Conservation (phyloP, 2,888 invertebrate genomes). For the Drosophila demipolita region DNA sequence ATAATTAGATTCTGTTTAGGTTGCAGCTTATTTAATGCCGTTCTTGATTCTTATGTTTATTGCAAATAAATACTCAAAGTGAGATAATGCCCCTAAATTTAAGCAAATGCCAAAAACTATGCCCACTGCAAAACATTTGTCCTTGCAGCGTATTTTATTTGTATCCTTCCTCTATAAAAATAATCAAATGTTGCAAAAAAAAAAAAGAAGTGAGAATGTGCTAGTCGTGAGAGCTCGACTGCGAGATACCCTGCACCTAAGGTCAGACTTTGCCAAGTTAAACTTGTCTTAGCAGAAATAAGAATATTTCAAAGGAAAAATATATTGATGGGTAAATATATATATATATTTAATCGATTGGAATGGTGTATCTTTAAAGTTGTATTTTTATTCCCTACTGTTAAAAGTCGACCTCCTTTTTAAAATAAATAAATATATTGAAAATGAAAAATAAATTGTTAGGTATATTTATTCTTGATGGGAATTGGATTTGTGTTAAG, state of each 20-base stretch:
- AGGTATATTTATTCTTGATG: not conserved
- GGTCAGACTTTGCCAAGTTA: rapidly evolving
- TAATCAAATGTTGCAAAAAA: conserved; percentile 20
- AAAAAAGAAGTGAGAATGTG: conserved; percentile 34
- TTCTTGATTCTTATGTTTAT: not conserved
- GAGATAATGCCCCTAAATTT: not conserved
- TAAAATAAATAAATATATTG: not conserved
- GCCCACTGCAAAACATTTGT: conserved; percentile 11
- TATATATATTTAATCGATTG: not conserved
- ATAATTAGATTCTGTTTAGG: not conserved
- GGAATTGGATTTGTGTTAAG: not conserved
- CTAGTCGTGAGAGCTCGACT: not conserved
- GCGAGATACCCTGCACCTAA: rapidly evolving
- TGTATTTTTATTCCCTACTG: not conserved
- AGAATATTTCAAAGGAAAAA: not conserved
- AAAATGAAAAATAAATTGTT: not conserved
- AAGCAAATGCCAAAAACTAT: conserved; percentile 3
- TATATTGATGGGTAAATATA: not conserved
- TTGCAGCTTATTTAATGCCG: not conserved
- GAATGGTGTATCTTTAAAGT: not conserved
- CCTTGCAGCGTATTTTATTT: conserved; percentile 20
- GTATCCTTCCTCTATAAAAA: conserved; percentile 17
- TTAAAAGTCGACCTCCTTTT: rapidly evolving
- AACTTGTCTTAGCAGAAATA: not conserved
- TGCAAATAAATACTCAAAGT: not conserved